Conservation (phyloP, 2,888 invertebrate species). For the Ligdia adustata region DNA sequence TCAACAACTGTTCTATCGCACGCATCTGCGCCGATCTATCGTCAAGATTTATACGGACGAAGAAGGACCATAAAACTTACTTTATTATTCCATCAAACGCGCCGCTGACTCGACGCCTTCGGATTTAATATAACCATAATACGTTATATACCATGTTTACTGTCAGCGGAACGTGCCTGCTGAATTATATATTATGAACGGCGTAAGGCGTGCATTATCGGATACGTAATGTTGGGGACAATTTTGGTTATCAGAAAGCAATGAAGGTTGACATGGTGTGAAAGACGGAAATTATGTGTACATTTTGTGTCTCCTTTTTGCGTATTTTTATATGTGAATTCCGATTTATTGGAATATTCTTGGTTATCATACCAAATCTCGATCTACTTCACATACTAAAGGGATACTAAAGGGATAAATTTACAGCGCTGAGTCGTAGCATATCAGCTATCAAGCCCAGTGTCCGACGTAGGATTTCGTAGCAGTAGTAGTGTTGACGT, state of each 20-base stretch:
- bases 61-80: constrained; percentile 65
- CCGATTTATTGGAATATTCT: too few species aligned
- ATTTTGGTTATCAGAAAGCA: not conserved
- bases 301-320: not conserved
- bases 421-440: too few species aligned
- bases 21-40: constrained; percentile 58
- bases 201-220: constrained; percentile 21
- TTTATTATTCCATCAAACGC: constrained; percentile 71
- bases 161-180: constrained; percentile 26
- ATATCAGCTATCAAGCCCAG: constrained; percentile 20
- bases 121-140: constrained; percentile 47
- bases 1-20: constrained; percentile 53
- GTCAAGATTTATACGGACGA: constrained; percentile 59
- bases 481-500: constrained; percentile 45
- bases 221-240: constrained; percentile 2
- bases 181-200: constrained; percentile 27
- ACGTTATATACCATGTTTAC: constrained; percentile 39
- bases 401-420: too few species aligned
- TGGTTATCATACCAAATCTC: too few species aligned
- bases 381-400: too few species aligned
- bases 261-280: not conserved
- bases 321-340: too few species aligned
- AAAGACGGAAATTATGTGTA: not conserved
- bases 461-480: constrained; percentile 37
- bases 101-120: constrained; percentile 50